These are phyloP conservation scores for Harpalus rubripes DNA, from an alignment of 2,888 invertebrate genomes.

Conservation along the genomic window DNA sequence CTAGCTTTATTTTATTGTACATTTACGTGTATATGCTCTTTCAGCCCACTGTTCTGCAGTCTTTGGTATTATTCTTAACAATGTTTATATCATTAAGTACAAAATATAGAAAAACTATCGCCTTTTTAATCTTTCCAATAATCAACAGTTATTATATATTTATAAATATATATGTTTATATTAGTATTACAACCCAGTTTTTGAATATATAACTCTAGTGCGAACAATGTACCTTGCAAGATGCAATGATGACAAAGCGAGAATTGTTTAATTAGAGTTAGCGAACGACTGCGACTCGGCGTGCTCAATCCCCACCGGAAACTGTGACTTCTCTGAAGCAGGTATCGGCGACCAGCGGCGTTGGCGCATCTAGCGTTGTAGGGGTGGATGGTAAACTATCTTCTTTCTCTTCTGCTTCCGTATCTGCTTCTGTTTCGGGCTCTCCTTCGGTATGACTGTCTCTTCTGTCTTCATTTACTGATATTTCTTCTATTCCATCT, in stretches of 20 bases:
- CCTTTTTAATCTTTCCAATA: slow-evolving; percentile 72
- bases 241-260: slow-evolving; percentile 61
- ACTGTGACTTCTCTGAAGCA: slow-evolving; percentile 79
- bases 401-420: slow-evolving; percentile 70
- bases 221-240: slow-evolving; percentile 65
- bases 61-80: slow-evolving; percentile 73
- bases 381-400: slow-evolving; percentile 77
- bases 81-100: slow-evolving; percentile 71
- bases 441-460: slow-evolving; percentile 68
- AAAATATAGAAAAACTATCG: slow-evolving; percentile 76
- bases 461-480: slow-evolving; percentile 71
- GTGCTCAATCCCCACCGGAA: slow-evolving; percentile 78
- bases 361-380: slow-evolving; percentile 76
- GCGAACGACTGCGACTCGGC: slow-evolving; percentile 55
- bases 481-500: slow-evolving; percentile 71
- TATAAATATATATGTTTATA: slow-evolving; percentile 67
- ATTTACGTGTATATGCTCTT: slow-evolving; percentile 59
- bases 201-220: slow-evolving; percentile 60
- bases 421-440: slow-evolving; percentile 63
- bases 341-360: slow-evolving; percentile 74
- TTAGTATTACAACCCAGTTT: slow-evolving; percentile 66
- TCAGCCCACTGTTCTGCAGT: slow-evolving; percentile 69
- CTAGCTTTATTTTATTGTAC: slow-evolving; percentile 59
- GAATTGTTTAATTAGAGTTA: slow-evolving; percentile 45
- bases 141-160: slow-evolving; percentile 67